Conservation (phyloP, 2,113 vertebrate species). For the Acanthisitta chloris region DNA sequence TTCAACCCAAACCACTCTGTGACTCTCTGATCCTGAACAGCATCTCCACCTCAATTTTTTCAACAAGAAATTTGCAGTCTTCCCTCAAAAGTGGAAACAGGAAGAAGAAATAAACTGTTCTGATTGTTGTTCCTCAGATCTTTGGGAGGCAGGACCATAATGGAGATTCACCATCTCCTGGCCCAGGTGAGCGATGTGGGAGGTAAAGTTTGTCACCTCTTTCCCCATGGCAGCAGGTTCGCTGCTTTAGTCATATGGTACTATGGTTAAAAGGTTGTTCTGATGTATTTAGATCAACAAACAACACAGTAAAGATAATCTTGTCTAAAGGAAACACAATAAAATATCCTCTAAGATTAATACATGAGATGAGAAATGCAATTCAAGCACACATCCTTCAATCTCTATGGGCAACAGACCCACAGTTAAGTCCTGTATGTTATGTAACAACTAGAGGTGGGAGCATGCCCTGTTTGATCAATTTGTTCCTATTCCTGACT, state of each 20-base stretch:
- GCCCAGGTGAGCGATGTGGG: not conserved
- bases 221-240: not conserved
- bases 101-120: not conserved
- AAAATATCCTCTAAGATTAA: not conserved
- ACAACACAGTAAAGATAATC: not conserved
- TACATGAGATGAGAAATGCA: not conserved
- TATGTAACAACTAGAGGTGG: not conserved
- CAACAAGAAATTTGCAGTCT: not conserved
- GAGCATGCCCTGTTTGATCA: not conserved
- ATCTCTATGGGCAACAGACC: not conserved
- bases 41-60: not conserved
- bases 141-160: not conserved
- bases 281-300: not conserved
- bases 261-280: not conserved
- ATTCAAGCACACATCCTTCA: not conserved
- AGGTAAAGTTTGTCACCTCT: not conserved
- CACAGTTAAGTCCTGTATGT: not conserved
- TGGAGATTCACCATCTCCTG: not conserved
- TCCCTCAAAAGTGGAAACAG: not conserved
- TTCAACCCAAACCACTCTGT: not conserved
- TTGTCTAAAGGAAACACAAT: not conserved
- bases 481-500: not conserved
- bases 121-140: not conserved
- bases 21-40: not conserved
- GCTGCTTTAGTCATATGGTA: not conserved